A percentile compares a stretch with the other conserved stretches of the same genome.
Evolutionary conservation across 2,888 invertebrate species (phyloP).

Genomic region (Macrosiphum euphorbiae): DNA sequence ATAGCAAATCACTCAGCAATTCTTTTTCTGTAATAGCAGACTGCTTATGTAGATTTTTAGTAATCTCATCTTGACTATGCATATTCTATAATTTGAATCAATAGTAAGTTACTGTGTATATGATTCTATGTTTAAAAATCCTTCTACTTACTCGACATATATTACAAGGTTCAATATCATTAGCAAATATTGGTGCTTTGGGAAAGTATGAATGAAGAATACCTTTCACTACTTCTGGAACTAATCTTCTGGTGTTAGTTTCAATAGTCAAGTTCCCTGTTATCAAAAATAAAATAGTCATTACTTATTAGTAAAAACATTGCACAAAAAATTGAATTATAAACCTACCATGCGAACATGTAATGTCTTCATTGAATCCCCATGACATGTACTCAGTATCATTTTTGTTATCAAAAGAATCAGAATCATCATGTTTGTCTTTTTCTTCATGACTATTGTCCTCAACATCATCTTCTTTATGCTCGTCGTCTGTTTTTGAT

Average conservation of each 20-base stretch:
- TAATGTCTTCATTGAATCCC: constrained; percentile 74
- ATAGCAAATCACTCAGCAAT: constrained; percentile 70
- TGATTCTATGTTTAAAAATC: not conserved
- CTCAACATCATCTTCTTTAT: constrained; percentile 58
- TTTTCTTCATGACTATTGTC: constrained; percentile 50
- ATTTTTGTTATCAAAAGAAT: constrained; percentile 68
- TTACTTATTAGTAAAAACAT: not conserved
- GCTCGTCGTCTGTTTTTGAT: constrained; percentile 57
- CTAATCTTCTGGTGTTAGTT: constrained; percentile 71
- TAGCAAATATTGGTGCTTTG: constrained; percentile 70
- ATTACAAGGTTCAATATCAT: constrained; percentile 69
- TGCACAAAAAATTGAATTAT: not conserved
- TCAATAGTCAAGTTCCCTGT: constrained; percentile 70
- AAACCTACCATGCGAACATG: constrained; percentile 72
- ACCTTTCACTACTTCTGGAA: constrained; percentile 73
- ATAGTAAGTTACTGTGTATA: not conserved
- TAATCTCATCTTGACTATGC: constrained; percentile 67
- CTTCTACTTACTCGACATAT: constrained; percentile 68
- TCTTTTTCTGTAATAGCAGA: constrained; percentile 70
- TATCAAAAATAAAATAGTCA: constrained; percentile 46
- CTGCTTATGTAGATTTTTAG: constrained; percentile 66
- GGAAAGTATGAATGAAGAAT: constrained; percentile 73
- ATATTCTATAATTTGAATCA: constrained; percentile 66
- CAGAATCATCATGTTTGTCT: constrained; percentile 50
- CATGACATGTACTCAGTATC: constrained; percentile 70